phyloP scores from a whole-genome alignment of 2,797 vertebrate species.

The Melanotaenia boesemani region DNA sequence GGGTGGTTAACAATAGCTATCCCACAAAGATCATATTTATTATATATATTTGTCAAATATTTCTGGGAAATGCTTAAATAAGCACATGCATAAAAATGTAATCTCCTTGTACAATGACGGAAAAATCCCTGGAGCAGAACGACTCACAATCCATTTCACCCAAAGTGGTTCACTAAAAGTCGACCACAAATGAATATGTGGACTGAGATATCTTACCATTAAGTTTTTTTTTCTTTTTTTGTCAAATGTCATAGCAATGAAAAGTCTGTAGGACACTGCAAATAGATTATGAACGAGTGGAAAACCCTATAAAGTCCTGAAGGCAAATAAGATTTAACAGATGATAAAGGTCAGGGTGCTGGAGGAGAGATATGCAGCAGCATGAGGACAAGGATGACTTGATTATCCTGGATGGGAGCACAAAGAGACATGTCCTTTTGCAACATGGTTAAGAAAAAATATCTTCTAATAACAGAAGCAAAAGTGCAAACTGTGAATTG shows the following conservation, averaged over 20 bases:
- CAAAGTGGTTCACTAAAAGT: slow-evolving; percentile 60
- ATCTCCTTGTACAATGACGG: slow-evolving; percentile 55
- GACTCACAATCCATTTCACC: slow-evolving; percentile 47
- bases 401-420: slow-evolving; percentile 78
- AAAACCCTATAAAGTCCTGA: slow-evolving; percentile 73
- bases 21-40: background rate
- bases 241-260: slow-evolving; percentile 81
- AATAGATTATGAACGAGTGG: slow-evolving; percentile 78
- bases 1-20: too few species aligned
- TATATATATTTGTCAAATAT: background rate
- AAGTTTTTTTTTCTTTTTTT: slow-evolving; percentile 50
- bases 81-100: slow-evolving; percentile 50
- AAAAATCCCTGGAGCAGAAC: slow-evolving; percentile 55
- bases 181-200: slow-evolving; percentile 58
- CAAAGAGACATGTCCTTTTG: slow-evolving; percentile 74
- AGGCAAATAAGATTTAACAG: slow-evolving; percentile 81
- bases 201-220: slow-evolving; percentile 72
- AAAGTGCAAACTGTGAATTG: slow-evolving; percentile 30
- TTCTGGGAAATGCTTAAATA: slow-evolving; percentile 47
- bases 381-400: slow-evolving; percentile 77
- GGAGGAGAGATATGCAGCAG: slow-evolving; percentile 69
- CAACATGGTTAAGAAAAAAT: slow-evolving; percentile 61
- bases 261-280: slow-evolving; percentile 75
- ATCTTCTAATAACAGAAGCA: slow-evolving; percentile 51
- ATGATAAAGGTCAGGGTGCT: slow-evolving; percentile 78